phyloP scores from a whole-genome alignment of 1,140 invertebrate species.

The Thaumatotibia leucotreta region DNA sequence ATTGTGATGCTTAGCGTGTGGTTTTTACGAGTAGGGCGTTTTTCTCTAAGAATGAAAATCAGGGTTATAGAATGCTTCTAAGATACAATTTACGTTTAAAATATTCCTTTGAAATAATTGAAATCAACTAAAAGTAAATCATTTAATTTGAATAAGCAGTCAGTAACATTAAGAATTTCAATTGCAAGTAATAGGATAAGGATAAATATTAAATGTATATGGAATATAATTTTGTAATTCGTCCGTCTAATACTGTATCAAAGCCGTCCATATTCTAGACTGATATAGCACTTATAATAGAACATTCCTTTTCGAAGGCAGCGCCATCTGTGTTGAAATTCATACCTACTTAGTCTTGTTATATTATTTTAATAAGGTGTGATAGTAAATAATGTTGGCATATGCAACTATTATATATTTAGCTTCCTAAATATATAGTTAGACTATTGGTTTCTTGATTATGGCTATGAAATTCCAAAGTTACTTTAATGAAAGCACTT shows the following conservation, averaged over 20 bases:
- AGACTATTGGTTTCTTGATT: slow-evolving; percentile 32
- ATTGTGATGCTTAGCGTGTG: no score
- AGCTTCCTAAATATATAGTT: slow-evolving; percentile 54
- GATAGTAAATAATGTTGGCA: background rate
- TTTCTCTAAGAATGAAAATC: no score
- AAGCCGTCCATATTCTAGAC: background rate
- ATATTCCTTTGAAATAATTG: background rate
- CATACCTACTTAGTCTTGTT: background rate
- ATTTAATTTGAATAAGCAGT: background rate
- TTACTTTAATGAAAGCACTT: background rate
- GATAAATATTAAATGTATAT: slow-evolving; percentile 1
- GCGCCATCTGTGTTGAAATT: slow-evolving; percentile 12
- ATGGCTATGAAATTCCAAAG: slow-evolving; percentile 66
- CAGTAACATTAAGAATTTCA: background rate
- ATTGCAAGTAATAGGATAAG: background rate
- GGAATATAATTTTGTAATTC: background rate
- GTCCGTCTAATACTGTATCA: background rate
- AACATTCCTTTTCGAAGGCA: background rate
- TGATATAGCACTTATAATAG: background rate
- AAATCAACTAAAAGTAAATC: background rate
- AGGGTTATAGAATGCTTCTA: no score
- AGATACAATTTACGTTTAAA: no score
- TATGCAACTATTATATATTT: slow-evolving; percentile 49
- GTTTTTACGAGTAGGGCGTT: no score
- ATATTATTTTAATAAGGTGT: background rate